Conservation (phyloP, 2,888 invertebrate genomes). For the Hypercompe scribonia region DNA sequence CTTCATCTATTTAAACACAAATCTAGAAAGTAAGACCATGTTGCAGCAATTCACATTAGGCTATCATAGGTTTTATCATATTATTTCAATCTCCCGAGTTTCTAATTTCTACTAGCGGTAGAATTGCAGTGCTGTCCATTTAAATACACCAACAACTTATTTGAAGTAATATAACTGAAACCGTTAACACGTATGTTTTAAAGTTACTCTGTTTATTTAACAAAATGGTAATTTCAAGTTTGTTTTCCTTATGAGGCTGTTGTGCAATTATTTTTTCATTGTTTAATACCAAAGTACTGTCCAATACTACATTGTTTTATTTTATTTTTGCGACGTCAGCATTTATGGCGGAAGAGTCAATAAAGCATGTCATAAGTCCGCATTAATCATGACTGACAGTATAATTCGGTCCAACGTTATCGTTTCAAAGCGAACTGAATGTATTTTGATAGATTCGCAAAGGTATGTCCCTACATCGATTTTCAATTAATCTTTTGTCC, state of each 20-base stretch:
- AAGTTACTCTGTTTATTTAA: neutral
- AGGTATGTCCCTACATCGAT: constrained; percentile 79
- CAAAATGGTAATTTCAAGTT: neutral
- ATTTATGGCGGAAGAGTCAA: constrained; percentile 63
- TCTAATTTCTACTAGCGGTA: constrained; percentile 27
- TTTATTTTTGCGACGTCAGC: constrained; percentile 60
- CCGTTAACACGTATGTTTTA: neutral
- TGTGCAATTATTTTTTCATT: constrained; percentile 55
- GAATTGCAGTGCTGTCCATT: constrained; percentile 22
- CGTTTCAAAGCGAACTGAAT: constrained; percentile 78
- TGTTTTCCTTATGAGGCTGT: constrained; percentile 16
- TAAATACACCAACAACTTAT: neutral
- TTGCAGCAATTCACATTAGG: constrained; percentile 15
- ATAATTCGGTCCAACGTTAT: constrained; percentile 76
- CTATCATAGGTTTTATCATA: constrained; percentile 29
- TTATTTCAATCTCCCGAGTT: constrained; percentile 33
- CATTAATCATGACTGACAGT: constrained; percentile 82
- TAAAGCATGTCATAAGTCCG: constrained; percentile 74
- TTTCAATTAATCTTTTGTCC: constrained; percentile 84
- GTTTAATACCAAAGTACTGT: constrained; percentile 49
- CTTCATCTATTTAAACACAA: constrained; percentile 22
- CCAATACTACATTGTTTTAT: constrained; percentile 61
- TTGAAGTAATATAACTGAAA: neutral
- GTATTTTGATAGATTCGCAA: constrained; percentile 80
- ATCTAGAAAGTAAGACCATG: constrained; percentile 27